phyloP scores from a whole-genome alignment of 2,113 vertebrate species.

The Beaufortia kweichowensis region DNA sequence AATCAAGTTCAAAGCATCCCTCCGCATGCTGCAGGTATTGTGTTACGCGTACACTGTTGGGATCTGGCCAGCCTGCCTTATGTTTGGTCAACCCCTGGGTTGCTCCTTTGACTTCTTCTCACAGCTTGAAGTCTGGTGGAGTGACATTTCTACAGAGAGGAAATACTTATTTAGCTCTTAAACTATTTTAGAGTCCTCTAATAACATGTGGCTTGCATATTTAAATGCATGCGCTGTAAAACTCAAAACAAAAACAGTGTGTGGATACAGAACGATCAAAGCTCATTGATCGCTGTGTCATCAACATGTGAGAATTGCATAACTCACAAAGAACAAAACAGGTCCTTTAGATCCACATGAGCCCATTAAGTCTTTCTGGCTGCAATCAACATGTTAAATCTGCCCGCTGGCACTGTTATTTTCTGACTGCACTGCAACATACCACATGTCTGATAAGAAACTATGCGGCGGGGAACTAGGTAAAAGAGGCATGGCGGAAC shows the following conservation, averaged over 20 bases:
- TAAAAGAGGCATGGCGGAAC: constrained; percentile 49
- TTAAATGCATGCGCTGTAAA: constrained; percentile 1
- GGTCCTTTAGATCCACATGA: background rate
- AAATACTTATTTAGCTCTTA: constrained; percentile 23
- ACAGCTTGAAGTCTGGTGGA: constrained; percentile 44
- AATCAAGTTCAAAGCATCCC: constrained; percentile 89
- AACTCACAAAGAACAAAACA: constrained; percentile 11
- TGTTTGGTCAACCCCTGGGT: constrained; percentile 72
- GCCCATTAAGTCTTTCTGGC: background rate
- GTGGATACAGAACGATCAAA: background rate
- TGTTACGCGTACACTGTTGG: constrained; percentile 79
- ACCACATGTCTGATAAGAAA: constrained; percentile 47
- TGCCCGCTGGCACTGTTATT: constrained; percentile 25
- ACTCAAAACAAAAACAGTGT: background rate
- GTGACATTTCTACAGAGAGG: constrained; percentile 43
- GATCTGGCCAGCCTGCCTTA: constrained; percentile 68
- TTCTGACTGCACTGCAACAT: constrained; percentile 35
- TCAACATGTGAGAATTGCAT: background rate
- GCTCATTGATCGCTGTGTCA: background rate
- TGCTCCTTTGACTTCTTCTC: constrained; percentile 67
- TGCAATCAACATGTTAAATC: constrained; percentile 33
- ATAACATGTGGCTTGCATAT: background rate
- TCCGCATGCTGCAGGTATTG: constrained; percentile 79
- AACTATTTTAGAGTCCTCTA: background rate
- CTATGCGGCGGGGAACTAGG: constrained; percentile 32